These are phyloP conservation scores for Sycophila sp. DNA, from an alignment of 1,140 invertebrate genomes.

Conservation along the genomic window DNA sequence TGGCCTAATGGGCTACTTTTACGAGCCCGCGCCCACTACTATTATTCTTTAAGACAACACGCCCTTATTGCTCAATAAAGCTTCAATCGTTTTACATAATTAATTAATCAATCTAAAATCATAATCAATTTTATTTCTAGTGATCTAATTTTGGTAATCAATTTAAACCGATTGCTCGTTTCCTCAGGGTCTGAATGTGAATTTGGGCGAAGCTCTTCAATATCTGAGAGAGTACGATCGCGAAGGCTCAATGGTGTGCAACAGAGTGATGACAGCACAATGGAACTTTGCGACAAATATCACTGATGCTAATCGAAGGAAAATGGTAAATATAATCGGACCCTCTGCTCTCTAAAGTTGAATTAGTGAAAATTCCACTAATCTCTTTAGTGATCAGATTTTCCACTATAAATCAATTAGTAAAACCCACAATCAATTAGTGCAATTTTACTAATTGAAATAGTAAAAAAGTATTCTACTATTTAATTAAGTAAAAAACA, in stretches of 20 bases:
- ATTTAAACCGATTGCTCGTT: not conserved
- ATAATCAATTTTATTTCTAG: not conserved
- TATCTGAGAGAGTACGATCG: conserved; percentile 79
- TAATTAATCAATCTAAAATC: not conserved
- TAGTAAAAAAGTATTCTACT: too few species aligned
- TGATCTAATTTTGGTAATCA: not conserved
- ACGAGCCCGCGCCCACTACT: not conserved
- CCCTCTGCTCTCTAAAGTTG: too few species aligned
- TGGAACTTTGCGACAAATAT: conserved; percentile 85
- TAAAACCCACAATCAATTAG: too few species aligned
- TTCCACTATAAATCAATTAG: too few species aligned
- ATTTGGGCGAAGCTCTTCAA: conserved; percentile 74
- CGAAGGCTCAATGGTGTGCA: conserved; percentile 78
- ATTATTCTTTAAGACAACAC: conserved; percentile 14
- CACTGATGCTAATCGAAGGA: conserved; percentile 75
- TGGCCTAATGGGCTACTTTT: not conserved
- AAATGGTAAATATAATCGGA: conserved; percentile 71
- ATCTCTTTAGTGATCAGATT: too few species aligned
- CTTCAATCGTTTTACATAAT: not conserved
- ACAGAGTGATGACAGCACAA: conserved; percentile 74
- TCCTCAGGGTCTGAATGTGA: conserved; percentile 75
- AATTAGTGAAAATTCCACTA: too few species aligned
- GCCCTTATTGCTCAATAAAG: not conserved
- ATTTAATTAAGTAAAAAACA: too few species aligned
- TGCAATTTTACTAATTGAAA: too few species aligned